Evolutionary conservation across 2,113 vertebrate species (phyloP).

Genomic region (Zosterops pallidus): DNA sequence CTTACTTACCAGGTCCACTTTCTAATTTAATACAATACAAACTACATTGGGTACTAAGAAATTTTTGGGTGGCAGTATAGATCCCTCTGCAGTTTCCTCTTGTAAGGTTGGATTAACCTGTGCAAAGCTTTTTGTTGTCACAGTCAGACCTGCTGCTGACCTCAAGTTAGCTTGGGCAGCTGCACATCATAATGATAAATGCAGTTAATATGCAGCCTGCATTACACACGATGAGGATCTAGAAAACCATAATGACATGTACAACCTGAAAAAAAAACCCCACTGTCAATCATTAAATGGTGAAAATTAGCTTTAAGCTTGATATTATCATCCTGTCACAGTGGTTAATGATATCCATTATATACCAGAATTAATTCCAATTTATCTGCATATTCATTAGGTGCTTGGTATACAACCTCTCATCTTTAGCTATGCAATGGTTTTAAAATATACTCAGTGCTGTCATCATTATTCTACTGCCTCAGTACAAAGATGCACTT

Average conservation of each 20-base stretch:
- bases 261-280: not conserved
- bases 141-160: not conserved
- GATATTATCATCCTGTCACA: not conserved
- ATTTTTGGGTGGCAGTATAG: not conserved
- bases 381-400: constrained; percentile 26
- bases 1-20: not conserved
- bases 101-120: not conserved
- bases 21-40: not conserved
- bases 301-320: constrained; percentile 17
- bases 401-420: not conserved
- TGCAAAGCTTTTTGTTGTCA: not conserved
- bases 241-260: not conserved
- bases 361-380: constrained; percentile 15
- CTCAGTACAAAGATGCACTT: not conserved
- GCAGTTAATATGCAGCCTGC: not conserved
- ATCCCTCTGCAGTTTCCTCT: not conserved
- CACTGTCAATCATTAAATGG: not conserved
- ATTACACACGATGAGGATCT: not conserved
- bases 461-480: not conserved
- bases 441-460: not conserved
- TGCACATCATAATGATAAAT: not conserved
- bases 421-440: not conserved
- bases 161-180: not conserved
- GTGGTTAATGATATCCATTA: constrained; percentile 7
- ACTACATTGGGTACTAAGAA: not conserved